Evolutionary conservation across 1,140 invertebrate species (phyloP).

Genomic region (Atta colombica): DNA sequence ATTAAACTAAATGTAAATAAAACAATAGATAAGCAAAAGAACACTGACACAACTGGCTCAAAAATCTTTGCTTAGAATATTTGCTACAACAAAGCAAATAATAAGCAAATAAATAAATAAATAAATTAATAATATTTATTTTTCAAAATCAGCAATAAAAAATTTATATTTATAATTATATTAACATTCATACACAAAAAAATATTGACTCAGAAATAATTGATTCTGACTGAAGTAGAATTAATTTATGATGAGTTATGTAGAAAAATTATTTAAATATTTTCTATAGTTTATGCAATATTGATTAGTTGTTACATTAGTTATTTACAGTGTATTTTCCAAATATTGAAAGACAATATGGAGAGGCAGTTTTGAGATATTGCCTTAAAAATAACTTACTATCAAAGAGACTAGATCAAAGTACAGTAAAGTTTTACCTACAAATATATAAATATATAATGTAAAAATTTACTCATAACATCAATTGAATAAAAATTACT

Average conservation of each 20-base stretch:
- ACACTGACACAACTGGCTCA: neutral
- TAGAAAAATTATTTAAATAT: neutral
- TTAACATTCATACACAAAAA: neutral
- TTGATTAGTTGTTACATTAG: neutral
- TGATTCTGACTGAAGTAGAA: neutral
- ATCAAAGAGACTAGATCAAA: no score
- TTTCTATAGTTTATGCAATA: slow-evolving; percentile 8
- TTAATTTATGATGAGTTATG: no score
- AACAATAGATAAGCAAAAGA: neutral
- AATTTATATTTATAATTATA: neutral
- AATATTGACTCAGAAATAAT: neutral
- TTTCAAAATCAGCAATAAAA: neutral
- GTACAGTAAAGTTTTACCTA: slow-evolving; percentile 27
- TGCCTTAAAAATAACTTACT: slow-evolving; percentile 56
- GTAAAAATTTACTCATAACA: neutral
- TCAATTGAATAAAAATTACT: neutral
- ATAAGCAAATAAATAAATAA: neutral
- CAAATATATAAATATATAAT: slow-evolving; percentile 9
- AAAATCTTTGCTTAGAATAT: neutral
- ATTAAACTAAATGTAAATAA: neutral
- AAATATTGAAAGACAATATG: slow-evolving; percentile 11
- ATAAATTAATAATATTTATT: neutral
- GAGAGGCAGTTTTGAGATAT: neutral
- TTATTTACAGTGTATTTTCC: neutral
- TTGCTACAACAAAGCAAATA: neutral